Evolutionary conservation across 1,140 invertebrate species (phyloP), one percentile per base, ranked within the genome.

Genomic region (Bathynomus jamesi): DNA sequence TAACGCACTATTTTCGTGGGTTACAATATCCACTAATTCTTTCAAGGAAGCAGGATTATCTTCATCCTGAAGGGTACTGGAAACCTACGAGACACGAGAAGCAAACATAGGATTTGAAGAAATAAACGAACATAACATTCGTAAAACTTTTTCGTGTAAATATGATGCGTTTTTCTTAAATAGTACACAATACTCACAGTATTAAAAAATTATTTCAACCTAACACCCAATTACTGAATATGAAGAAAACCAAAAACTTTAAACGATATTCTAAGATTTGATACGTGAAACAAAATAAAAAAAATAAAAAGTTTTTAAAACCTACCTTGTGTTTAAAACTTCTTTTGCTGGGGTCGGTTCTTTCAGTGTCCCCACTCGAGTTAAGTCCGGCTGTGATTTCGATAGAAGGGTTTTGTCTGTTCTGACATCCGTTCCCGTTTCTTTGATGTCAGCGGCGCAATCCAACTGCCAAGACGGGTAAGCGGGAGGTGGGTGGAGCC

Each of bases 1-100:
- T 67, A 96, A 85, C 69, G 87, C 86, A 78, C 87, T 88, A 80
- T 95, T 95, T 85, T 96, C 93, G 72, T 91, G 88, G 29, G 91
- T 89, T 0, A 96, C 82, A 62, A 92, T 87, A 78, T 94, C 91
- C 4, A 95, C 86, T 82, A 93, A 91, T 78, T 92, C 89, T 0
- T 89, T 85, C 72, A 88, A 86, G 2, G 87, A 86, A 82, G 86
- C 86, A 71, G 87, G 82, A 78, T 87, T 84, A 78, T 85, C 84
- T 74, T 61, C 72, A 64, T 65, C 73, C 31, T 78, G 76, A 65
- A 78, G 69, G 24, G 69, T 71, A 75, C 73, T 63, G 70, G 40
- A 64, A 69, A 71, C 27, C n/a, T 11, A 25, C 29, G 65, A 31
- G 25, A 61, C 65, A 53, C 27, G 46, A 13, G 21, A 28, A 70